These are phyloP conservation scores for Cochlearius cochlearius DNA, from an alignment of 2,113 vertebrate species.

Conservation along the genomic window DNA sequence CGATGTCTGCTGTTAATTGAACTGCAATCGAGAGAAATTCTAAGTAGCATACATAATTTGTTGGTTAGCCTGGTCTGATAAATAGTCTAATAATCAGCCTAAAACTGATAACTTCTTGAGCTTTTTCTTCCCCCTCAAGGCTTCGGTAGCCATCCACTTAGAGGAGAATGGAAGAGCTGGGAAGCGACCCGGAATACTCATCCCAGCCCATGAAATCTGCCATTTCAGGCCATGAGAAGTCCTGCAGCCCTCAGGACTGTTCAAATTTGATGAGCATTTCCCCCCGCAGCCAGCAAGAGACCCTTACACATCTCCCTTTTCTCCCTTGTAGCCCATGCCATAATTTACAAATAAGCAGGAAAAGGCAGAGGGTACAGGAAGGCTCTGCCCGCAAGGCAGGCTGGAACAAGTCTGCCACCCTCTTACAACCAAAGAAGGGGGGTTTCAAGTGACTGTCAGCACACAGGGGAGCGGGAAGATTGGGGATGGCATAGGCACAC, in stretches of 20 bases:
- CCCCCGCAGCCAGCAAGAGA: neutral
- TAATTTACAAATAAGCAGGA: neutral
- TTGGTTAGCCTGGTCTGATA: neutral
- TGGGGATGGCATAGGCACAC: neutral
- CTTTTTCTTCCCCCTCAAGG: neutral
- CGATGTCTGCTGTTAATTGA: neutral
- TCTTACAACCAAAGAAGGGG: neutral
- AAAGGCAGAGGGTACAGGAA: neutral
- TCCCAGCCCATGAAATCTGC: neutral
- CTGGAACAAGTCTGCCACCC: neutral
- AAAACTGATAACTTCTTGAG: neutral
- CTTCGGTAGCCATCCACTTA: neutral
- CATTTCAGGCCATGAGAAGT: neutral
- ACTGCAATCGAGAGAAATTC: neutral
- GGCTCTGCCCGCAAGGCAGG: neutral
- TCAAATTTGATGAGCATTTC: neutral
- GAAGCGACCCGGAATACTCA: neutral
- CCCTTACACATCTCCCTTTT: neutral
- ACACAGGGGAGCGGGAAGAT: neutral
- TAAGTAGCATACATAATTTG: neutral
- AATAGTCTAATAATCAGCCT: neutral
- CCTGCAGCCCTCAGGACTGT: neutral
- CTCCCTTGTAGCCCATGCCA: rapidly evolving
- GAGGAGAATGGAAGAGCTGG: neutral
- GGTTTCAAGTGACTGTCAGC: neutral